Conservation (phyloP, 2,888 invertebrate species). For the Silvanus unidentatus region DNA sequence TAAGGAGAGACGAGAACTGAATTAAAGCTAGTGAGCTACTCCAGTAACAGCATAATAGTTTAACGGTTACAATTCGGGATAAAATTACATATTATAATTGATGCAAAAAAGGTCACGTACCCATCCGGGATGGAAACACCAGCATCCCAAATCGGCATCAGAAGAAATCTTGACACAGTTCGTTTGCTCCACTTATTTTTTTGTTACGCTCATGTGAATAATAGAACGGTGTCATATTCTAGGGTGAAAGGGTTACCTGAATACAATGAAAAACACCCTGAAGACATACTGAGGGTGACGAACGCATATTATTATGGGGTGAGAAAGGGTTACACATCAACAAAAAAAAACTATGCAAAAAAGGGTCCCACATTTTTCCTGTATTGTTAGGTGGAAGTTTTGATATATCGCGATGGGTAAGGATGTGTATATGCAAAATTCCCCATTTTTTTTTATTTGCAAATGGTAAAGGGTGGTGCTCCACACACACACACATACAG, state of each 20-base stretch:
- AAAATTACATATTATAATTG: conserved; percentile 33
- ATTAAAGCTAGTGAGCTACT: too few relatives aligned
- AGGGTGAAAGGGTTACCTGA: conserved; percentile 45
- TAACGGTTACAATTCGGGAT: conserved; percentile 21
- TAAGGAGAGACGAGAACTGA: too few relatives aligned
- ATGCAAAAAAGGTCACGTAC: conserved; percentile 33
- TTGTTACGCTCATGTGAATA: conserved; percentile 32
- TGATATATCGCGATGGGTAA: conserved; percentile 34
- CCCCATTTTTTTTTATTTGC: conserved; percentile 22
- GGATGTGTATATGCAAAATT: conserved; percentile 27
- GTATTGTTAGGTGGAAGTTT: conserved; percentile 33
- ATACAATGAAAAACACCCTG: conserved; percentile 47
- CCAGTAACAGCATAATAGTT: conserved; percentile 15
- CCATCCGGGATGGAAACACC: conserved; percentile 9
- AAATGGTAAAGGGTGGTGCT: conserved; percentile 23
- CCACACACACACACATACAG: conserved; percentile 7
- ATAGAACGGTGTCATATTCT: conserved; percentile 48
- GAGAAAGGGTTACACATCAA: conserved; percentile 40
- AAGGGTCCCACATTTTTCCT: conserved; percentile 39
- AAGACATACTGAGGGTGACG: conserved; percentile 46
- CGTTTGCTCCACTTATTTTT: conserved; percentile 47
- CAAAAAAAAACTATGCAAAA: conserved; percentile 46
- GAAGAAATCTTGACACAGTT: conserved; percentile 47
- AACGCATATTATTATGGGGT: conserved; percentile 45
- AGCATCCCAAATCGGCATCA: conserved; percentile 18